Evolutionary conservation across 2,113 vertebrate species (phyloP), one percentile per base, ranked within the genome.

Genomic region (Empidonax alnorum): DNA sequence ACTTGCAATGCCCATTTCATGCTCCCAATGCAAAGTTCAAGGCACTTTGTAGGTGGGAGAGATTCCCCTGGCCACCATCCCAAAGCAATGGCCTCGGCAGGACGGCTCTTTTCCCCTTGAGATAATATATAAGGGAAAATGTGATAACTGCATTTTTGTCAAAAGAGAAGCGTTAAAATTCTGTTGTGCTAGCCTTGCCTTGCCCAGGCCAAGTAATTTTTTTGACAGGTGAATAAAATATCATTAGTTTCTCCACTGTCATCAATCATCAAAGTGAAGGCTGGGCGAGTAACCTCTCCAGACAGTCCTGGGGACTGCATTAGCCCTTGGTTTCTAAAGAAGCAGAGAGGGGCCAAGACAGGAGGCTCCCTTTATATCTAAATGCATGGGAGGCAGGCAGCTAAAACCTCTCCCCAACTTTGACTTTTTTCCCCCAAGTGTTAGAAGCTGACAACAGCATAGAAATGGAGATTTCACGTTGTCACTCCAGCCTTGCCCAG

Each of bases 211-310:
- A 97, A 95, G 81, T 94, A 97, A 97, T 97, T 96, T 87, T 90
- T 97, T 96, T 97, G 97, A 95, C 96, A 97, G 73, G 94, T 95
- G 96, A 91, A 96, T 95, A 96, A 96, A 94, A 91, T 97, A 96
- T 97, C 92, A 93, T 97, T 97, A 89, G 96, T 89, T 96, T 89
- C 89, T 96, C 78, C 92, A 59, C 95, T 94, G 94, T 93, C 95
- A 94, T 96, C 95, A 82, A 82, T 87, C 88, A 87, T 35, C 95
- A 94, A 81, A 91, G 90, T 95, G 93, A 97, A 95, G 94, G 66
- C 88, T 86, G 94, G 92, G 97, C 84, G 84, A 91, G 77, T 96
- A 94, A 97, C 92, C 94, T 95, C 93, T 96, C 50, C 68, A 96
- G 97, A 97, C 97, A 97, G 93, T 96, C 90, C 94, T 85, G 69